Evolutionary conservation across 1,140 invertebrate species (phyloP), one percentile per base, ranked within the genome.

Genomic region (Archivesica marissinica): DNA sequence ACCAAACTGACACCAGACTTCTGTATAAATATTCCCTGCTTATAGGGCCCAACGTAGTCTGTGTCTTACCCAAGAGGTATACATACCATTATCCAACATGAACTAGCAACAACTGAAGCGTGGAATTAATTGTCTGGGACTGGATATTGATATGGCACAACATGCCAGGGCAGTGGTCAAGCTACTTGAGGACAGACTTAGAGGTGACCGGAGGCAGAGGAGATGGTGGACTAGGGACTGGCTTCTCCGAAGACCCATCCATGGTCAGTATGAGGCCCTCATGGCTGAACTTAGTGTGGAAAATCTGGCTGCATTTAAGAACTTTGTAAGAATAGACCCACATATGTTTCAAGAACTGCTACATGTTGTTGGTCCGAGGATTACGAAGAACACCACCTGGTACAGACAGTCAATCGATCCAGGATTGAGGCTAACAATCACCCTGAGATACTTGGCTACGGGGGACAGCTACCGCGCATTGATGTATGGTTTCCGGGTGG

Each of bases 351-450:
- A 38, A 7, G 64, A 68, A 23, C 30, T 68, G 2, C n/a, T 80
- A 9, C 3, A 3, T 13, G 33, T 56, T 25, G 0, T 78, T 50
- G 56, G 23, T 9, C 75, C 44, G 9, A 47, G 44, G 15, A 78
- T 77, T 0, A 59, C 56, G 3, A 85, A 72, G 70, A 50, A 77
- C 20, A 17, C 1, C 33, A 85, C 59, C 56, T 4, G 23, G 2
- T 78, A 23, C 15, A 78, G 83, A 50, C n/a, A 50, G 35, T 2
- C 76, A 2, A 7, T 86, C 7, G 17, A 54, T 54, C 75, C 84
- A 25, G 84, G 61, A 1, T 35, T 81, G 47, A 86, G 81, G 84
- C 39, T 74, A 28, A 44, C 41, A 17, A 15, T 76, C 20, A 76
- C 81, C 38, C 15, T 82, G 28, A 6, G 33, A 15, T 13, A 59